These are phyloP conservation scores for Propithecus coquereli DNA, from an alignment of 2,113 vertebrate species.

Conservation along the genomic window DNA sequence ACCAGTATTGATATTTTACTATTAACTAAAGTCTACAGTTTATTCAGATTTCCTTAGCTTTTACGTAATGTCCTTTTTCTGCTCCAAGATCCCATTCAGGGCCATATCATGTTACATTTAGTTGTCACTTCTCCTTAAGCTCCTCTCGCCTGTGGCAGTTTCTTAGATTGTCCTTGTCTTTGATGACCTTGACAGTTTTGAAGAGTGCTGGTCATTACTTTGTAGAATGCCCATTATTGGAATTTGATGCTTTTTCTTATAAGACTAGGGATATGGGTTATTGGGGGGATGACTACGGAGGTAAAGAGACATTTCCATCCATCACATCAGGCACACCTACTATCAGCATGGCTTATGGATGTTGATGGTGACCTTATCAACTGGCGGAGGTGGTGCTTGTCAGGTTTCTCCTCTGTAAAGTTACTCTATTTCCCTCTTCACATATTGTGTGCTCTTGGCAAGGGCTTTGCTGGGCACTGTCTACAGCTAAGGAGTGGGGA, in stretches of 20 bases:
- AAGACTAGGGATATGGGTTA: not conserved
- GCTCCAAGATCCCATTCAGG: not conserved
- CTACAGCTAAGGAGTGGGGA: not conserved
- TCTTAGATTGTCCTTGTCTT: not conserved
- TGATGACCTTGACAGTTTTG: not conserved
- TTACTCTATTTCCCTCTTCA: not conserved
- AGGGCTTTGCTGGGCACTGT: not conserved
- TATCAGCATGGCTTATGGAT: not conserved
- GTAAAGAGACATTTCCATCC: not conserved
- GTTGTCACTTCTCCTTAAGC: not conserved
- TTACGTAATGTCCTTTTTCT: not conserved
- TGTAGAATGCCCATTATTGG: not conserved
- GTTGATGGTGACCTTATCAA: not conserved
- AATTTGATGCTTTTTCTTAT: not conserved
- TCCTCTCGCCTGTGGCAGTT: not conserved
- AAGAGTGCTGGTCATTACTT: not conserved
- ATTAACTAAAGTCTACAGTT: not conserved
- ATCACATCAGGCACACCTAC: not conserved
- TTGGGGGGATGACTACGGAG: not conserved
- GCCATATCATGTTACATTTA: not conserved
- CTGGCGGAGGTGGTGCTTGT: not conserved
- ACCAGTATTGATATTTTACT: not conserved
- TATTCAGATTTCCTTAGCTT: not conserved
- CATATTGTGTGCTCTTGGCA: not conserved
- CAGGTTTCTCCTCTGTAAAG: not conserved